Percentiles rank a stretch among this genome's conserved stretches.
Conservation (phyloP, 2,113 vertebrate genomes). For the Fregata magnificens region DNA sequence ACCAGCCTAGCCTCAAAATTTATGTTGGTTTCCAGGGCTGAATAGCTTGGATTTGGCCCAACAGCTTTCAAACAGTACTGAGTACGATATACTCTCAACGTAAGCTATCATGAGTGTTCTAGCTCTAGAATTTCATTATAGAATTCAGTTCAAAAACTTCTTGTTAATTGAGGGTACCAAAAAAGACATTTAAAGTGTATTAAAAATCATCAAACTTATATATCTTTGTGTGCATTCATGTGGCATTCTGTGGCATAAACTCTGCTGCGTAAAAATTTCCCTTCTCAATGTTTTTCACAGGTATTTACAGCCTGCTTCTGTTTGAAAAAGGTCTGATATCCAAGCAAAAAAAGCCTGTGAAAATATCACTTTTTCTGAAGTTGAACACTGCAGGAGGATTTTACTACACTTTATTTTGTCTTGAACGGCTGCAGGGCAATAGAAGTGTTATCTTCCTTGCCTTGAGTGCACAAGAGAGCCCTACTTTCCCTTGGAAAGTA, state of each 20-base stretch:
- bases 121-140: background rate
- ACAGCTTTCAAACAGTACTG: background rate
- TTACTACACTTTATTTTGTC: background rate
- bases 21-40: background rate
- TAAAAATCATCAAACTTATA: background rate
- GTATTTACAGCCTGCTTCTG: background rate
- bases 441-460: background rate
- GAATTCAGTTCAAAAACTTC: background rate
- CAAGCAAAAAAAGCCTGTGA: background rate
- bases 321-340: background rate
- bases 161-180: background rate
- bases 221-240: background rate
- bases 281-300: background rate
- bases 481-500: rapidly evolving
- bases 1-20: background rate
- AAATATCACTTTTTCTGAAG: background rate
- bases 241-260: background rate
- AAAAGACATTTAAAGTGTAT: background rate
- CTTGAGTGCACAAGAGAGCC: rapidly evolving
- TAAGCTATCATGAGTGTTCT: background rate
- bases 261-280: background rate
- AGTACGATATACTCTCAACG: background rate
- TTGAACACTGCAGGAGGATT: background rate
- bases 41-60: background rate
- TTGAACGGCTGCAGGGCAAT: background rate